Evolutionary conservation across 2,888 invertebrate genomes (phyloP).

Genomic region (Phaedon cochleariae): DNA sequence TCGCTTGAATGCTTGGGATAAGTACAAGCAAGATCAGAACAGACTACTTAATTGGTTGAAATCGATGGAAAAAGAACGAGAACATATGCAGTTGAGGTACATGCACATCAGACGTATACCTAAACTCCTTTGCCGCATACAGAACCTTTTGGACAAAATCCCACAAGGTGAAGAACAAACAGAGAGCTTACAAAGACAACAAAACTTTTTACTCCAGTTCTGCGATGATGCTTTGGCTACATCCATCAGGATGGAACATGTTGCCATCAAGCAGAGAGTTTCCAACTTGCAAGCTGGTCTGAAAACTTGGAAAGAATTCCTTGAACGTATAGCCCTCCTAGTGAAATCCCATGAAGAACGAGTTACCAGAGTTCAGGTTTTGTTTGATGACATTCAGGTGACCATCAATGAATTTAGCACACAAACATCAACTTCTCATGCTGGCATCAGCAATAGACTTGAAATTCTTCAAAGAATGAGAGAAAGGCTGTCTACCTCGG

Average conservation of each 20-base stretch:
- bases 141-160: conserved; percentile 73
- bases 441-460: conserved; percentile 71
- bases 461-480: conserved; percentile 71
- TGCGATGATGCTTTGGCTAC: conserved; percentile 81
- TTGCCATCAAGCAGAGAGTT: conserved; percentile 79
- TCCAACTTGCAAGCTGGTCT: conserved; percentile 81
- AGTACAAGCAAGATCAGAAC: conserved; percentile 76
- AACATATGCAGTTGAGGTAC: conserved; percentile 80
- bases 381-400: conserved; percentile 73
- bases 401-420: conserved; percentile 68
- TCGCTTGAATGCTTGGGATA: conserved; percentile 80
- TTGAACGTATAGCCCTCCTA: conserved; percentile 72
- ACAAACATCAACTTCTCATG: conserved; percentile 66
- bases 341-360: conserved; percentile 72
- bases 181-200: conserved; percentile 70
- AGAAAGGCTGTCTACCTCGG: conserved; percentile 66
- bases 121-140: conserved; percentile 74
- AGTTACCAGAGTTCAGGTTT: conserved; percentile 67
- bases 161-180: conserved; percentile 72
- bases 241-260: conserved; percentile 83
- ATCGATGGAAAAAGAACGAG: conserved; percentile 80
- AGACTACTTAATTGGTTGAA: conserved; percentile 81
- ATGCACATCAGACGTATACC: conserved; percentile 80
- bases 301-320: conserved; percentile 82
- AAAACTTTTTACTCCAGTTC: conserved; percentile 72